Evolutionary conservation across 2,888 invertebrate species (phyloP).

Genomic region (Apamea epomidion): DNA sequence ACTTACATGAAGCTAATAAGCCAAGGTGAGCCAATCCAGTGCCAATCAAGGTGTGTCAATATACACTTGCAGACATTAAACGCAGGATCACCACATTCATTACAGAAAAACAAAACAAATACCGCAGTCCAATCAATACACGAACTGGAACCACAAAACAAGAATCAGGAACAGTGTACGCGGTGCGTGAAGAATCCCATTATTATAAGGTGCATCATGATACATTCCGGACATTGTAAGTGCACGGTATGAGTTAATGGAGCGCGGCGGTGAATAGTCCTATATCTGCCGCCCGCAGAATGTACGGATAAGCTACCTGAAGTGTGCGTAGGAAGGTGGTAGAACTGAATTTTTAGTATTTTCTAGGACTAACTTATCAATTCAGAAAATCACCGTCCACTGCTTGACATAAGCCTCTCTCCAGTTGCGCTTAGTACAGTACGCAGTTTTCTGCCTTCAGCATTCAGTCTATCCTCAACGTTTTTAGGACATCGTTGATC

Average conservation of each 20-base stretch:
- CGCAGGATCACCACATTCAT: neutral
- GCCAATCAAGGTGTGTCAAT: no score
- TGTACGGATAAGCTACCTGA: slow-evolving; percentile 68
- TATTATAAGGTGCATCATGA: slow-evolving; percentile 67
- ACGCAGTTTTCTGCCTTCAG: fast-evolving
- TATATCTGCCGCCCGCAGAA: slow-evolving; percentile 68
- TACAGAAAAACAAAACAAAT: slow-evolving; percentile 19
- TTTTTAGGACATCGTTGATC: neutral
- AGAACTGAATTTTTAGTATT: slow-evolving; percentile 44
- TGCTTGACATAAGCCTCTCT: neutral
- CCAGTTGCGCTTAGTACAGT: neutral
- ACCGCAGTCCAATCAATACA: slow-evolving; percentile 45
- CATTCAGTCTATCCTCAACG: neutral
- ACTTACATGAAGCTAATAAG: neutral
- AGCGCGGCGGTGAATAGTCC: slow-evolving; percentile 65
- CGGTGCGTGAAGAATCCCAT: slow-evolving; percentile 68
- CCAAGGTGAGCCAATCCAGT: fast-evolving
- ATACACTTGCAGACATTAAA: neutral
- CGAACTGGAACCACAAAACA: slow-evolving; percentile 39
- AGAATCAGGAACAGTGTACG: slow-evolving; percentile 45
- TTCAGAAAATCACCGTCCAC: neutral
- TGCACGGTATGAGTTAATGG: slow-evolving; percentile 69
- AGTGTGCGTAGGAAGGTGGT: slow-evolving; percentile 40
- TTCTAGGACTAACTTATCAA: neutral
- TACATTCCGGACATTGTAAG: slow-evolving; percentile 65